These are phyloP conservation scores for Mythimna albipuncta DNA, from an alignment of 2,888 invertebrate genomes.

Conservation along the genomic window DNA sequence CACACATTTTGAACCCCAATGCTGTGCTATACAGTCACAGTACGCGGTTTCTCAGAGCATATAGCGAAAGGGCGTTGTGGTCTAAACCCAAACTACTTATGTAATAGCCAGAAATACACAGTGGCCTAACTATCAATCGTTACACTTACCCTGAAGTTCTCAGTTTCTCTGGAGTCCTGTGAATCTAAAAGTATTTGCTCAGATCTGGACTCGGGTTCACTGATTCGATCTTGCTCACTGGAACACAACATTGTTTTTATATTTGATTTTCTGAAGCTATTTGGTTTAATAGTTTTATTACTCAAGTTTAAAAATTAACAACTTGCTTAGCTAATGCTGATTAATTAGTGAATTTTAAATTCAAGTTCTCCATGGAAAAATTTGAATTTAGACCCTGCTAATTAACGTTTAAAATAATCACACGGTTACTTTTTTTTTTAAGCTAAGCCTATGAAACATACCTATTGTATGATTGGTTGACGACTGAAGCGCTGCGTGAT, in stretches of 20 bases:
- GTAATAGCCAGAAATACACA: background rate
- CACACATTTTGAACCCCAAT: too few relatives aligned
- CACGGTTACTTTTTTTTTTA: too few relatives aligned
- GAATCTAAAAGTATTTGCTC: constrained; percentile 84
- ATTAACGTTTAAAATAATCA: too few relatives aligned
- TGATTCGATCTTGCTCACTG: constrained; percentile 82
- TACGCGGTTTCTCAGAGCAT: background rate
- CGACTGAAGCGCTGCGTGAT: constrained; percentile 80
- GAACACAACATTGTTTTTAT: constrained; percentile 54
- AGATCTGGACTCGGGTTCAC: constrained; percentile 83
- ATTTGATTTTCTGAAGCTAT: background rate
- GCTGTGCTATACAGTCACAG: background rate
- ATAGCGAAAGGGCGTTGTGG: background rate
- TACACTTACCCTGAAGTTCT: constrained; percentile 81
- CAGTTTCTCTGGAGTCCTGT: constrained; percentile 83
- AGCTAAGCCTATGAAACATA: constrained; percentile 44
- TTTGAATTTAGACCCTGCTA: too few relatives aligned
- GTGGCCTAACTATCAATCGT: background rate
- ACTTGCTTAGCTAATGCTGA: too few relatives aligned
- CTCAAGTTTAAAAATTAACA: background rate
- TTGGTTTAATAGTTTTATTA: background rate
- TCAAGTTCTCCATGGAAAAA: too few relatives aligned
- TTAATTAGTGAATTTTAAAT: too few relatives aligned
- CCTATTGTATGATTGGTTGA: constrained; percentile 87
- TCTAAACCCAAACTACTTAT: background rate